Conservation (phyloP, 2,888 invertebrate genomes). For the Deilephila elpenor region DNA sequence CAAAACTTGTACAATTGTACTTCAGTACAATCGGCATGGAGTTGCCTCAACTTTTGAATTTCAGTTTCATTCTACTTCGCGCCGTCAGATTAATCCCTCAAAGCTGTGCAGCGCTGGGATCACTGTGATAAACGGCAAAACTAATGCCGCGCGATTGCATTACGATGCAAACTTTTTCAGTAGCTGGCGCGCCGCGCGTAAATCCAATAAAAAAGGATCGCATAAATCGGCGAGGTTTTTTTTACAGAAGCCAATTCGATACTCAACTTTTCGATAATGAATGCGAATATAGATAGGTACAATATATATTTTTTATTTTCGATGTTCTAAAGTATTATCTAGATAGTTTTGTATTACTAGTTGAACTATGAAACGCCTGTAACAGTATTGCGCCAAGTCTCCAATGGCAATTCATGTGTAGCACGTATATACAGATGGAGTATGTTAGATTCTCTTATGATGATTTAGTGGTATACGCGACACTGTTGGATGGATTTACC, state of each 20-base stretch:
- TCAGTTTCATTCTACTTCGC: constrained; percentile 65
- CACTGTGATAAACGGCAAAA: constrained; percentile 78
- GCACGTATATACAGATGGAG: constrained; percentile 58
- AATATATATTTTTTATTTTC: background rate
- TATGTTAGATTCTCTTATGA: constrained; percentile 80
- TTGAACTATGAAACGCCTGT: background rate
- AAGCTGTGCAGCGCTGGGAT: constrained; percentile 74
- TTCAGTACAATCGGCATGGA: constrained; percentile 49
- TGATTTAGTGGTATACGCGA: constrained; percentile 81
- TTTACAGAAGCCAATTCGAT: constrained; percentile 59
- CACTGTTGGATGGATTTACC: constrained; percentile 82
- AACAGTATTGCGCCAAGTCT: constrained; percentile 9
- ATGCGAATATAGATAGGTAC: background rate
- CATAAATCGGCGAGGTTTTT: constrained; percentile 73
- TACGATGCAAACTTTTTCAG: constrained; percentile 83
- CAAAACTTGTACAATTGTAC: constrained; percentile 39
- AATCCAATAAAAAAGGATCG: constrained; percentile 69
- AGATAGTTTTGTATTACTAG: constrained; percentile 29
- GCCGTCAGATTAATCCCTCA: constrained; percentile 79
- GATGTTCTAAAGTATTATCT: background rate
- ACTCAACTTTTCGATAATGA: constrained; percentile 68
- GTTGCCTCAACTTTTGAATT: constrained; percentile 58
- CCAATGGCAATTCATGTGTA: constrained; percentile 54
- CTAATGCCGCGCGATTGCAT: constrained; percentile 81
- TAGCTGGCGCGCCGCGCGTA: constrained; percentile 67